These are phyloP conservation scores for Nasua narica DNA, from an alignment of 2,797 vertebrate genomes.

Conservation along the genomic window DNA sequence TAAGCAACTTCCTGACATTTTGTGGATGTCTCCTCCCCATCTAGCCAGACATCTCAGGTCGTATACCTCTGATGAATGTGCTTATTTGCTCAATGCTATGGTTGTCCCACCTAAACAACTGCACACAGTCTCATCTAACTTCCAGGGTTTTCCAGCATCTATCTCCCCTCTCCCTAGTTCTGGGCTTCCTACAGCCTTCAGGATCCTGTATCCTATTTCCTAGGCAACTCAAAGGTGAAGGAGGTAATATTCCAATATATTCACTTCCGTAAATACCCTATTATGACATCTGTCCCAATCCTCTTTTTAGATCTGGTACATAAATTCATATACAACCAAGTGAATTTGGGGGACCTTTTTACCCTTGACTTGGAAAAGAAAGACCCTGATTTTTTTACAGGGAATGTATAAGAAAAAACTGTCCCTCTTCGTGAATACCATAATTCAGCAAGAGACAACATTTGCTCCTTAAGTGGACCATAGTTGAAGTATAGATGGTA, in stretches of 20 bases:
- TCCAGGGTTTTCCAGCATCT: neutral
- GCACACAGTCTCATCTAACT: neutral
- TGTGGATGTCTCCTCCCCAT: neutral
- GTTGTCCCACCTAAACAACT: neutral
- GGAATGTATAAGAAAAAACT: neutral
- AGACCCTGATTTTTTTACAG: neutral
- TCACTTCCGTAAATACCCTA: neutral
- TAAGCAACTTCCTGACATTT: neutral
- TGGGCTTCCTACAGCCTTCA: neutral
- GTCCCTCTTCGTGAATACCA: accelerated
- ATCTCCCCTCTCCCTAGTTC: no score
- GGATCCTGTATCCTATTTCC: neutral
- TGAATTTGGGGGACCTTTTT: neutral
- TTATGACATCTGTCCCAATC: neutral
- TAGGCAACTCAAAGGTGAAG: neutral
- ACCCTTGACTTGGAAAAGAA: neutral
- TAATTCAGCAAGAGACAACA: neutral
- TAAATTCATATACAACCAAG: neutral
- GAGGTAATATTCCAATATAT: neutral
- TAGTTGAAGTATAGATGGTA: neutral
- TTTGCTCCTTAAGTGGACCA: neutral
- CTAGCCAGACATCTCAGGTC: neutral
- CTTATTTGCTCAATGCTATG: neutral
- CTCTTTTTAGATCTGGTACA: neutral
- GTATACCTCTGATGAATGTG: neutral